A percentile compares a stretch with the other conserved stretches of the same genome.
Evolutionary conservation across 2,797 vertebrate genomes (phyloP).

Genomic region (Thaleichthys pacificus): DNA sequence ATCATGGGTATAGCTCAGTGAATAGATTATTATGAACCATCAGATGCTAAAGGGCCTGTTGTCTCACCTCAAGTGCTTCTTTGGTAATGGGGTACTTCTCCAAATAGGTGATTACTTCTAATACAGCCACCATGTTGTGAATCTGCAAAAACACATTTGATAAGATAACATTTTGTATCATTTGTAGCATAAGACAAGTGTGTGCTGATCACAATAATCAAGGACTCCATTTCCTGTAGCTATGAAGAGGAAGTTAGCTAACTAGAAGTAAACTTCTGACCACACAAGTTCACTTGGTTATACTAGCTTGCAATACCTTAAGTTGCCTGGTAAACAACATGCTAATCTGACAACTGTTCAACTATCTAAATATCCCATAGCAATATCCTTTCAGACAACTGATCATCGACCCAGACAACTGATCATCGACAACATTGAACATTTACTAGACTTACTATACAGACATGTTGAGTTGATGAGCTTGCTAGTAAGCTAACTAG

Average conservation of each 20-base stretch:
- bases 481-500: neutral
- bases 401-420: neutral
- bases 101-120: constrained; percentile 96
- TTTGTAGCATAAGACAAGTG: neutral
- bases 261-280: neutral
- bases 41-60: neutral
- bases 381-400: neutral
- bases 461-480: neutral
- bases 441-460: neutral
- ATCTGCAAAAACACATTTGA: constrained; percentile 75
- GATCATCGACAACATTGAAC: neutral
- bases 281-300: neutral
- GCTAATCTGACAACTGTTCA: neutral
- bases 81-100: constrained; percentile 99
- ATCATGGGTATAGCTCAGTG: no score
- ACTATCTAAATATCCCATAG: neutral
- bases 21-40: neutral
- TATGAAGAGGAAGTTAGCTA: neutral
- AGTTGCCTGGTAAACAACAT: neutral
- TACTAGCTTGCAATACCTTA: neutral
- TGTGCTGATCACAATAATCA: neutral
- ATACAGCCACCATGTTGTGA: constrained; percentile 97
- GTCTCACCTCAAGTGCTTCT: constrained; percentile 94
- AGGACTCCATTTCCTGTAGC: neutral
- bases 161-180: constrained; percentile 3